These are phyloP conservation scores for Clarias batrachus DNA, from an alignment of 2,113 vertebrate genomes.

Conservation along the genomic window DNA sequence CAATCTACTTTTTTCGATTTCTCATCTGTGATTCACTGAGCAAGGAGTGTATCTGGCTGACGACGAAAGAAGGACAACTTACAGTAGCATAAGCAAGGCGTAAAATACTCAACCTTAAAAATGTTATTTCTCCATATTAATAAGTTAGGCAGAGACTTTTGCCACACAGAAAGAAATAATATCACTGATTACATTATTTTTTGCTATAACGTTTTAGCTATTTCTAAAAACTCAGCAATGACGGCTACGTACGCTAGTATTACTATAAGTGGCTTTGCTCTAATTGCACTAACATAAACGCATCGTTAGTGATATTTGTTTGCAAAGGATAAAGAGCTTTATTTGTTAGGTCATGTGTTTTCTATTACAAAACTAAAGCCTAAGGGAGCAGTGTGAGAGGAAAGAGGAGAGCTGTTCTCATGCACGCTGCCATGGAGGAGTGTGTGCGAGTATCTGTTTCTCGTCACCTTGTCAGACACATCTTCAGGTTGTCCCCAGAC, in stretches of 20 bases:
- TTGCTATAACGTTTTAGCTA: no score
- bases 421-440: conserved; percentile 33
- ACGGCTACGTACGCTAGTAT: background rate
- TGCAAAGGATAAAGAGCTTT: conserved; percentile 11
- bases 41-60: no score
- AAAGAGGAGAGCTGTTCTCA: conserved; percentile 28
- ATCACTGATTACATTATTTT: no score
- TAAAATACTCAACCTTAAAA: no score
- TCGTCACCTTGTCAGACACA: conserved; percentile 38
- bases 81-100: no score
- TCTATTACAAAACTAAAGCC: conserved; percentile 11
- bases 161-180: no score
- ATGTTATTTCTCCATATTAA: no score
- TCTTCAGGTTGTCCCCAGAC: conserved; percentile 44
- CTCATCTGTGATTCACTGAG: no score
- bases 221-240: no score
- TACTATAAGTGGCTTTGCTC: background rate
- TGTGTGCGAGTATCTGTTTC: conserved; percentile 30
- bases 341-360: conserved; percentile 20
- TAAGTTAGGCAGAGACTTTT: no score
- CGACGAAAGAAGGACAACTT: no score
- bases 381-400: conserved; percentile 2
- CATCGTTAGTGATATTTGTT: conserved; percentile 13
- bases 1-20: no score
- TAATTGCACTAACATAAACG: conserved; percentile 15